Base-by-base conservation (phyloP, 2,888 invertebrate genomes). In the Cosmia pyralina region DNA sequence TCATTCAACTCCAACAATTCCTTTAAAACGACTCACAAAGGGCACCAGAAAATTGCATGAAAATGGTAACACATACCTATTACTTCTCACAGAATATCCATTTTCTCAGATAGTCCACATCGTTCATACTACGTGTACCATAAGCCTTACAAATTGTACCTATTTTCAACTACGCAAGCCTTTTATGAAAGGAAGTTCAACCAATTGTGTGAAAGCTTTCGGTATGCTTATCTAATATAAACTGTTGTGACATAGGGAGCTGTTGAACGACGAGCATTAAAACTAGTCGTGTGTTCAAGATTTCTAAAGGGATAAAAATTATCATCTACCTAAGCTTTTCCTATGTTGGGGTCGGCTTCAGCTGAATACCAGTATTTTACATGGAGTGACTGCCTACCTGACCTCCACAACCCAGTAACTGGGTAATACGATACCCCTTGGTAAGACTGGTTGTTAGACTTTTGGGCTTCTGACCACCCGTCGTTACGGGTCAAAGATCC, bases 141-240 rank as follows among this genome's bases (percentile, higher is more conserved):
- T n/a, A 13, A 59, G 53, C 69, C 41, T 74, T 69, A 81, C 73
- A 81, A 80, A 82, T 83, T 66, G 77, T 72, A 77, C 77, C 79
- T 79, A 82, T 85, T 84, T 79, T 57, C 73, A 67, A 52, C 50
- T 62, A 66, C 58, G 58, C 58, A 77, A 83, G 62, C 72, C 85
- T 82, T 84, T 79, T 75, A 75, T 60, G 53, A 79, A 70, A 81
- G 81, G 81, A 87, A 82, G 79, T 73, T 80, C 77, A 70, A 73
- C 72, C 79, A 77, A 87, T 87, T 84, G 84, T 60, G 55, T 67
- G 81, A 77, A 78, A 63, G 69, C 69, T 72, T 71, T 70, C 53
- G 10, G 38, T 76, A 28, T 17, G 68, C 65, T 10, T 50, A 58
- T 71, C 68, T 70, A 64, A 77, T 72, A 69, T 72, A 71, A 65